Percentiles rank a stretch among this genome's conserved stretches.
Conservation (phyloP, 2,888 invertebrate genomes). For the Hirtodrosophila cameraria region DNA sequence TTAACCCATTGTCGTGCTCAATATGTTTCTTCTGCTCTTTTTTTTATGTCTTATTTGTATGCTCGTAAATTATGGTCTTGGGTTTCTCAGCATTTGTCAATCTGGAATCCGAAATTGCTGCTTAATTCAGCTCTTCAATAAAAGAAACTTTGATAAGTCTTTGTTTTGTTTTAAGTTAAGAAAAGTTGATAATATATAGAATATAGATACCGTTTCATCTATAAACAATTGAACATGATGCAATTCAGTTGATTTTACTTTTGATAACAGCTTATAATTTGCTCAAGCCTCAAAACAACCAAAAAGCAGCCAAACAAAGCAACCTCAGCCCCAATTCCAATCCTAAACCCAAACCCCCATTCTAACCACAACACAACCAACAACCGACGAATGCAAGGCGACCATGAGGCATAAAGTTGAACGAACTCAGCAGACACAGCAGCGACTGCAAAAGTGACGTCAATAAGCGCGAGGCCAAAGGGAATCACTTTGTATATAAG, state of each 20-base stretch:
- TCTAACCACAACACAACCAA: constrained; percentile 7
- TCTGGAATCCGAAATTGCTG: no score
- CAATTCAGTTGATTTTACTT: constrained; percentile 21
- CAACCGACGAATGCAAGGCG: constrained; percentile 57
- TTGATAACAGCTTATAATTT: constrained; percentile 23
- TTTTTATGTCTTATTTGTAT: background rate
- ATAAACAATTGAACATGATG: constrained; percentile 16
- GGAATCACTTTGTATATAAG: constrained; percentile 34
- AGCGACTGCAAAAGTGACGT: constrained; percentile 74
- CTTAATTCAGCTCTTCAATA: no score
- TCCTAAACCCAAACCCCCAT: background rate
- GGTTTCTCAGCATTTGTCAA: no score
- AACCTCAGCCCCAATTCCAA: background rate
- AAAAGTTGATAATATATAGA: no score
- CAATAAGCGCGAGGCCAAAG: constrained; percentile 80
- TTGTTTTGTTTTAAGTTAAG: no score
- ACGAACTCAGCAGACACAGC: constrained; percentile 63
- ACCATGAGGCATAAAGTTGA: constrained; percentile 73
- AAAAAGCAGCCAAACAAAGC: background rate
- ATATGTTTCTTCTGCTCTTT: constrained; percentile 7
- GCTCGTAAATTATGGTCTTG: background rate
- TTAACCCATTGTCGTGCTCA: constrained; percentile 31
- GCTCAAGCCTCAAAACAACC: constrained; percentile 2
- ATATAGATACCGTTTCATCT: no score
- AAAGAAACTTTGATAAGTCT: no score